phyloP scores from a whole-genome alignment of 2,113 vertebrate genomes.

The Lophura nycthemera region DNA sequence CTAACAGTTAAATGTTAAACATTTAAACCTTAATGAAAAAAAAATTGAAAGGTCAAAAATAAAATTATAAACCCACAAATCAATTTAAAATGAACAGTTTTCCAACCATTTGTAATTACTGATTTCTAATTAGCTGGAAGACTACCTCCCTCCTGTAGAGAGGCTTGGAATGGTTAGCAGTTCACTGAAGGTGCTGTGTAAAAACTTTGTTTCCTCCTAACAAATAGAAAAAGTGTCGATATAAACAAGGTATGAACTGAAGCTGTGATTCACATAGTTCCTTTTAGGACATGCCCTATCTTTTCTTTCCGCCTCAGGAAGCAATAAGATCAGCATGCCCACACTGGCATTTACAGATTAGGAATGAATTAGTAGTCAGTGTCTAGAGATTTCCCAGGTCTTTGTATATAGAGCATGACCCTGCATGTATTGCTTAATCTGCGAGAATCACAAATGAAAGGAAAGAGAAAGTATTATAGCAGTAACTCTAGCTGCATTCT shows the following conservation, averaged over 20 bases:
- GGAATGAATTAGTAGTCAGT: background rate
- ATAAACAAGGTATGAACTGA: background rate
- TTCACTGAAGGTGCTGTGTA: background rate
- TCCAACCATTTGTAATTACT: background rate
- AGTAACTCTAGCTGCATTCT: background rate
- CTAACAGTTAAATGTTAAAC: background rate
- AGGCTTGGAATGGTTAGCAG: background rate
- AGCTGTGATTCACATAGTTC: background rate
- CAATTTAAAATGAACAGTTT: background rate
- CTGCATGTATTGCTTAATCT: background rate
- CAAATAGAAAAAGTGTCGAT: background rate
- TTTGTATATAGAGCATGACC: background rate
- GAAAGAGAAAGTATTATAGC: background rate
- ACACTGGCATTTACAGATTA: slow-evolving; percentile 11
- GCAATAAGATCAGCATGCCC: background rate
- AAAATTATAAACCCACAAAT: background rate
- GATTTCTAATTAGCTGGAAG: background rate
- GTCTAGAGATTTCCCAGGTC: background rate
- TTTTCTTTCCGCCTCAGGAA: slow-evolving; percentile 37
- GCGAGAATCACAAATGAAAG: background rate
- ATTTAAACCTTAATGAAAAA: background rate
- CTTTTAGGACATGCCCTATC: background rate
- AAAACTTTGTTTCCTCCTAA: background rate
- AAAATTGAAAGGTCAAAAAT: background rate
- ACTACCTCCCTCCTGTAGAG: background rate